Percentiles rank a stretch among this genome's conserved stretches.
These are phyloP conservation scores for Drosophila arawakana DNA, from an alignment of 1,140 invertebrate species.

Conservation along the genomic window DNA sequence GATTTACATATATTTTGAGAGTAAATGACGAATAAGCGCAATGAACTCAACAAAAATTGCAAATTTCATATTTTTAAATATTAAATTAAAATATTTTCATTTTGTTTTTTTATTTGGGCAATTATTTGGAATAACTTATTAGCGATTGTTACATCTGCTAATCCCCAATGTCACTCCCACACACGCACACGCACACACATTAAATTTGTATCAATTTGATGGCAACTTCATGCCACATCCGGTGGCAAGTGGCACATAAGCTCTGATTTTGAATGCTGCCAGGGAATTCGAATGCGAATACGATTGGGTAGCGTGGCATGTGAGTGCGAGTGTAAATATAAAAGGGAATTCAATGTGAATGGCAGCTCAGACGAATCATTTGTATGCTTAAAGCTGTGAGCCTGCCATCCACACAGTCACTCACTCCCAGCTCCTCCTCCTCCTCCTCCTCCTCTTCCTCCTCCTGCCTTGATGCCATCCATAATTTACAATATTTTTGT, in stretches of 20 bases:
- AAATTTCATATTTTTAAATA: not conserved
- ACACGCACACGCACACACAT: conserved; percentile 1
- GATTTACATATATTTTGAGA: too few relatives aligned
- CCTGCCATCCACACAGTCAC: not conserved
- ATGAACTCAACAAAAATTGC: too few relatives aligned
- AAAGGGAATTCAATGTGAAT: conserved; percentile 42
- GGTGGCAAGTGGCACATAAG: not conserved
- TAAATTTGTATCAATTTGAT: conserved; percentile 32
- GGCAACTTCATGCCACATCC: not conserved
- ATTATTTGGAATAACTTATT: conserved; percentile 24
- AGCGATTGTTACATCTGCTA: not conserved
- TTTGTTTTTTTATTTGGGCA: not conserved
- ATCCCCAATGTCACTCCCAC: not conserved
- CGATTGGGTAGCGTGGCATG: not conserved
- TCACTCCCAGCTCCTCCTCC: not conserved
- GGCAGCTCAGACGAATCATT: conserved; percentile 16
- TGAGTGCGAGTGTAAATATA: conserved; percentile 18
- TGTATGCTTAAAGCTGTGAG: conserved; percentile 18
- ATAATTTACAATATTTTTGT: conserved; percentile 17
- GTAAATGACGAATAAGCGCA: too few relatives aligned
- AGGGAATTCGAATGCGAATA: not conserved
- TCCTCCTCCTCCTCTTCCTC: too few relatives aligned
- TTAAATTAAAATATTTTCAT: not conserved
- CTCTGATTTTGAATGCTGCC: conserved; percentile 6
- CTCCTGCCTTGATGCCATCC: not conserved